phyloP scores from a whole-genome alignment of 2,113 vertebrate species.

The Athene cunicularia region DNA sequence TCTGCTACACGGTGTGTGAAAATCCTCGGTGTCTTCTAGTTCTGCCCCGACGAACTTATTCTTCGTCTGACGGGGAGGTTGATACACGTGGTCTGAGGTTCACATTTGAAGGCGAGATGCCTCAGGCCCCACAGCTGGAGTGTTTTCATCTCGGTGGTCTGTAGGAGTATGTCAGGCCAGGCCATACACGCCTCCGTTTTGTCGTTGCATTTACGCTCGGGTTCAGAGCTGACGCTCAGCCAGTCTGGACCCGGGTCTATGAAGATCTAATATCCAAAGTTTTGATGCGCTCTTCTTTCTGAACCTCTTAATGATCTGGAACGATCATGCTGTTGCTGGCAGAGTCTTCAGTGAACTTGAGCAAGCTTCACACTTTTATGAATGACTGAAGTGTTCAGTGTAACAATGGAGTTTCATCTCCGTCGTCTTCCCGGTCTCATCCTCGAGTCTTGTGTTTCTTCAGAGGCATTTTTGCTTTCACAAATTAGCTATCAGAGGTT shows the following conservation, averaged over 20 bases:
- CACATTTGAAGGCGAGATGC: not conserved
- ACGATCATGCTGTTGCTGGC: not conserved
- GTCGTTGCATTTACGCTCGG: not conserved
- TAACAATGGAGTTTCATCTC: not conserved
- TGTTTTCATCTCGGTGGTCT: not conserved
- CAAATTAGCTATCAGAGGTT: not conserved
- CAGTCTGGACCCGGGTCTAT: not conserved
- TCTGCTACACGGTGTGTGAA: not conserved
- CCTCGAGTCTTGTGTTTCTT: not conserved
- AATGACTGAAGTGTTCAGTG: not conserved
- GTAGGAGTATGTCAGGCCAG: not conserved
- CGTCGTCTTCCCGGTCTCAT: not conserved
- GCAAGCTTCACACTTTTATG: not conserved
- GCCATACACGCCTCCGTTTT: fast-evolving
- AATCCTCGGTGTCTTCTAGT: not conserved
- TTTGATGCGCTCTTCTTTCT: not conserved
- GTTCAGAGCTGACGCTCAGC: not conserved
- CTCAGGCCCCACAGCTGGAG: not conserved
- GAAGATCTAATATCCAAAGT: not conserved
- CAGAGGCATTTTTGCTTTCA: not conserved
- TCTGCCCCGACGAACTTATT: not conserved
- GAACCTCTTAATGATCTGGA: not conserved
- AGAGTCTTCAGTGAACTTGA: not conserved
- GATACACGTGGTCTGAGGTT: not conserved
- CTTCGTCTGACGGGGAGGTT: not conserved